Evolutionary conservation across 2,113 vertebrate species (phyloP), one percentile per base, ranked within the genome.

Genomic region (Acrocephalus kingi): DNA sequence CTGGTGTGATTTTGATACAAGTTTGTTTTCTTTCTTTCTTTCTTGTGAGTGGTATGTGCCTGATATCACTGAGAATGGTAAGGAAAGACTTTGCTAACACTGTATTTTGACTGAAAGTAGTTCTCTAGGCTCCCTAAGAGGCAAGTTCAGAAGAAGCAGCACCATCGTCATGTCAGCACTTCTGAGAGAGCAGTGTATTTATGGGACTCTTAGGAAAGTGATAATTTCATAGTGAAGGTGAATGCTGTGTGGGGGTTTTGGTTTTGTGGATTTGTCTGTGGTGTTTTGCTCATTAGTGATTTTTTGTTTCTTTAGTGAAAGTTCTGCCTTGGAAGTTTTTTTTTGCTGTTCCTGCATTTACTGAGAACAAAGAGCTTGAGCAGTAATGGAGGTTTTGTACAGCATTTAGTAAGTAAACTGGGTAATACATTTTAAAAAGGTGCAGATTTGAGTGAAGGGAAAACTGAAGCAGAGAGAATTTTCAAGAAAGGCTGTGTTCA

Each of bases 31-130:
- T 39, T 69, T 74, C 31, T 81, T 87, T 23, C 45, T 80, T 21
- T 58, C 17, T 23, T 63, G 17, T 67, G 55, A 55, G 35, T n/a
- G 12, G 3, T 14, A 3, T 71, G 10, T 64, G 13, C 0, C 0
- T 45, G 56, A 0, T 71, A 28, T 13, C 48, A 15, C 56, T 67
- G 62, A 43, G 33, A 69, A 27, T 12, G 33, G 12, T 2, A 43
- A 56, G 45, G 49, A 49, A 10, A 84, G 24, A 58, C 12, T 86
- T 92, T 41, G 11, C 62, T 75, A 69, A 41, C 3, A 1, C 8
- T 87, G 8, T 74, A 14, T 71, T 94, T 81, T 91, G 43, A 59
- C 64, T 28, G 81, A 23, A 73, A 89, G n/a, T 37, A 28, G 39
- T 35, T 23, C n/a, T 11, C n/a, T 43, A 7, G 16, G 66, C 11